Evolutionary conservation across 1,140 invertebrate species (phyloP).

Genomic region (Palaemon carinicauda): DNA sequence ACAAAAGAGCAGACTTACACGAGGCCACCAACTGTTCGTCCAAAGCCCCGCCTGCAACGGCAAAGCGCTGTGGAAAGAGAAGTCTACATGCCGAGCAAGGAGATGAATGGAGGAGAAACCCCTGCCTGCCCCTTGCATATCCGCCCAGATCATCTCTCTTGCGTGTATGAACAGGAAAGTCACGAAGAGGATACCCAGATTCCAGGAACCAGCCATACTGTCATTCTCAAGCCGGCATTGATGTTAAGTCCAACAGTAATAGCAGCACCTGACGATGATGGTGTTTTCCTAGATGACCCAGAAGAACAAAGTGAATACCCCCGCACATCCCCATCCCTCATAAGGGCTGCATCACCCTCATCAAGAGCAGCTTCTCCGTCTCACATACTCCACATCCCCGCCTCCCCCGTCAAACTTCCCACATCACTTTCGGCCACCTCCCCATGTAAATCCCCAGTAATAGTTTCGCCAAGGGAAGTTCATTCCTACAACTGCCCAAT

Average conservation of each 20-base stretch:
- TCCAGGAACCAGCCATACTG: background rate
- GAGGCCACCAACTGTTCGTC: background rate
- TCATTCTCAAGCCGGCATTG: conserved; percentile 8
- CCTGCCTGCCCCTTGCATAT: conserved; percentile 54
- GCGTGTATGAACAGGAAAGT: conserved; percentile 58
- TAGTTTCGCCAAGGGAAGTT: no score
- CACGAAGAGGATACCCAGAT: conserved; percentile 51
- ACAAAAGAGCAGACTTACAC: background rate
- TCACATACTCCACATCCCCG: no score
- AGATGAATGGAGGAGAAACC: background rate
- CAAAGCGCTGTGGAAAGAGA: conserved; percentile 51
- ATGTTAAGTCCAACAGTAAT: conserved; percentile 27
- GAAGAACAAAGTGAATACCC: no score
- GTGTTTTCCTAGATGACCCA: background rate
- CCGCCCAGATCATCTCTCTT: conserved; percentile 53
- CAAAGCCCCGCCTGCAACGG: conserved; percentile 56
- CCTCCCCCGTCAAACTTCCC: no score
- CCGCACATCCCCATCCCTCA: no score
- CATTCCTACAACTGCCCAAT: background rate
- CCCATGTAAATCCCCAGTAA: no score
- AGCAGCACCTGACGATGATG: conserved; percentile 20
- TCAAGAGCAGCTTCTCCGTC: no score
- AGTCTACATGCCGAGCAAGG: conserved; percentile 37
- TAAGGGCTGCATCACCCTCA: no score
- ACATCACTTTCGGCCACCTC: no score